phyloP scores from a whole-genome alignment of 2,888 invertebrate species.

The Arrhopalites spinosus region DNA sequence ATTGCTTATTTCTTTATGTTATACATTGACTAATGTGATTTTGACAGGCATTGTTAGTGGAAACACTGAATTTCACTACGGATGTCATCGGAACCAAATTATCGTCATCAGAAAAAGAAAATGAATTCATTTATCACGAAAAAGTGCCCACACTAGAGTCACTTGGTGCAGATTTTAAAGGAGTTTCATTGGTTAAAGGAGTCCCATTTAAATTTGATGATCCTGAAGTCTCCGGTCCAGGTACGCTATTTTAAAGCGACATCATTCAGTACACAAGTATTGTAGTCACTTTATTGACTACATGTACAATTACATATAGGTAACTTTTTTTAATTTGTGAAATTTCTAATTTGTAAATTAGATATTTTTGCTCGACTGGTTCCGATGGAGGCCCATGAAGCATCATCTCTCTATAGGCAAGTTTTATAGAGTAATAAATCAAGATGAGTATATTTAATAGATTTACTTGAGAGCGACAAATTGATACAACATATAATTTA shows the following conservation, averaged over 20 bases:
- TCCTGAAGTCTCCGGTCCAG: constrained; percentile 82
- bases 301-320: not conserved
- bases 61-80: constrained; percentile 83
- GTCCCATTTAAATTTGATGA: constrained; percentile 87
- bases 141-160: constrained; percentile 83
- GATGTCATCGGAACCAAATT: constrained; percentile 93
- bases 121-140: constrained; percentile 96
- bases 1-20: constrained; percentile 14
- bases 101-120: constrained; percentile 92
- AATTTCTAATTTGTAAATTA: not conserved
- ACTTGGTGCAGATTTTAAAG: constrained; percentile 77
- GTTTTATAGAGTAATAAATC: too few relatives aligned
- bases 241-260: constrained; percentile 61
- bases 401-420: constrained; percentile 86
- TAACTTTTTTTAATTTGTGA: not conserved
- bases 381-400: constrained; percentile 94
- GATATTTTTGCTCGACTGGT: constrained; percentile 74
- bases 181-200: constrained; percentile 90
- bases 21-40: not conserved
- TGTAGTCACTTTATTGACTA: not conserved
- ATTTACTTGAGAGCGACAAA: too few relatives aligned
- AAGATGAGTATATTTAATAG: too few relatives aligned
- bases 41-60: constrained; percentile 65
- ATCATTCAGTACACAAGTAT: not conserved
- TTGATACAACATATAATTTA: too few relatives aligned